A percentile compares a stretch with the other conserved stretches of the same genome.
phyloP scores from a whole-genome alignment of 2,113 vertebrate species.

The Notarius quadriscutis region DNA sequence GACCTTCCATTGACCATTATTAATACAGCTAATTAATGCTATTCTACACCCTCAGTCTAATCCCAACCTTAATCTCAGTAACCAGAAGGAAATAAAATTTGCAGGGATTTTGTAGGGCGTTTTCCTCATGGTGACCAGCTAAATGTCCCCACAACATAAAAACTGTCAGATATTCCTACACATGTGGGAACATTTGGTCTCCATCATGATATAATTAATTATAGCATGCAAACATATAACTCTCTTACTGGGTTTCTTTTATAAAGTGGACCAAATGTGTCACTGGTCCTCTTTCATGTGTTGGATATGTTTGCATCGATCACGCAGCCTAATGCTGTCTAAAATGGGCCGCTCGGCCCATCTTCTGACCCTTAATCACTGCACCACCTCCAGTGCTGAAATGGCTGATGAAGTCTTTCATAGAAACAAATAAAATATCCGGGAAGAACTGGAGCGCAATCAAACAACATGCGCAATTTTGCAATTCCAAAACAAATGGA shows the following conservation, averaged over 20 bases:
- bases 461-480: constrained; percentile 25
- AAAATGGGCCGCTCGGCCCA: constrained; percentile 10
- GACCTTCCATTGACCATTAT: background rate
- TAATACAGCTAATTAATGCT: background rate
- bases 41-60: background rate
- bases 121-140: background rate
- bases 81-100: background rate
- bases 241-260: background rate
- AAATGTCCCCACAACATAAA: background rate
- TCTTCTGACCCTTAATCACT: background rate
- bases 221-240: background rate
- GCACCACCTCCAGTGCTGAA: background rate
- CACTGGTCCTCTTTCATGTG: constrained; percentile 24
- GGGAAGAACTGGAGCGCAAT: constrained; percentile 4
- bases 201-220: background rate
- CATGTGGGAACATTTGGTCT: background rate
- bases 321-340: constrained; percentile 20
- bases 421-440: constrained; percentile 6
- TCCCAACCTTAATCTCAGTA: background rate
- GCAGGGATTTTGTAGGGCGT: background rate
- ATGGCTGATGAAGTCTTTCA: background rate
- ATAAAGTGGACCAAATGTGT: constrained; percentile 20
- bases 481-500: constrained; percentile 2
- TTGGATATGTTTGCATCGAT: constrained; percentile 7
- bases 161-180: background rate